Base-by-base conservation (phyloP, 1,140 invertebrate genomes). In the Holotrichia oblita region DNA sequence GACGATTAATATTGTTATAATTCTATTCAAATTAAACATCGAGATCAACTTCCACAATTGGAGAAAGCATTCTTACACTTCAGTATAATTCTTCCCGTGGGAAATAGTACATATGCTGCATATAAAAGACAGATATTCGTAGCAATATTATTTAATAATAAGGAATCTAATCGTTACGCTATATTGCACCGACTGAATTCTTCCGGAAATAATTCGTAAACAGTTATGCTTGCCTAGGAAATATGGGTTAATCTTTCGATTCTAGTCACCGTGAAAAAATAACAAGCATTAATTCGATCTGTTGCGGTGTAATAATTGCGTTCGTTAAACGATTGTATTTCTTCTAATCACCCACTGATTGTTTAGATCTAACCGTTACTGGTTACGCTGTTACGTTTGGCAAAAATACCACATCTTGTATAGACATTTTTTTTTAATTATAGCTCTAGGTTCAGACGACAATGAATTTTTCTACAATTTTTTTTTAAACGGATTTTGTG, bases 21-120 rank as follows among this genome's bases (percentile, higher is more conserved):
- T 4, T n/a, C 44, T 48, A 48, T 48, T 48, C 44, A 48, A 48
- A 48, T 48, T 48, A 48, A 48, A 48, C n/a, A 48, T 48, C 44
- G 44, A 9, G 44, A 48, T 10, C 44, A 48, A 12, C 3, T 48
- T 48, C 44, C 7, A 48, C 44, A 48, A 48, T 48, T 48, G n/a
- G n/a, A n/a, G n/a, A n/a, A n/a, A n/a, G n/a, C n/a, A n/a, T n/a
- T n/a, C n/a, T n/a, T n/a, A n/a, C 44, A n/a, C 44, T n/a, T 48
- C 44, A 8, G 12, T n/a, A 48, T 48, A n/a, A 48, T 48, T 0
- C 44, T 48, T 48, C 6, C n/a, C 44, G 44, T 48, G 44, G 12
- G 44, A 48, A 48, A 48, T 10, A 48, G 44, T 9, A 48, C 12
- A 42, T n/a, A n/a, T n/a, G n/a, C n/a, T n/a, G n/a, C 12, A 42